These are phyloP conservation scores for Cephus pulcher DNA, from an alignment of 2,888 invertebrate genomes.

Conservation along the genomic window DNA sequence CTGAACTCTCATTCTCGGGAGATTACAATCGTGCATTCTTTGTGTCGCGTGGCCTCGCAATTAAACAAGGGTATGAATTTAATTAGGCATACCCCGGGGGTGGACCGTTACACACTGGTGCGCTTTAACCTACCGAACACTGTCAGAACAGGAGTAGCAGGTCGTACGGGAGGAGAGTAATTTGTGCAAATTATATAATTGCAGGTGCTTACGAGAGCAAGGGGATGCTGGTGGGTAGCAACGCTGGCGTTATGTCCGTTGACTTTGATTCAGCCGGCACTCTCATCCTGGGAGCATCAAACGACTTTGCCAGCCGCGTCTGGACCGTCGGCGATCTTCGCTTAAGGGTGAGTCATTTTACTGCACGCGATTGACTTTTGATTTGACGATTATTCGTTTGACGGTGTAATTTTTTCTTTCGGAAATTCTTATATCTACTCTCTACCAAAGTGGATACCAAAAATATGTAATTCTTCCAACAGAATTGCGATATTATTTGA, in stretches of 20 bases:
- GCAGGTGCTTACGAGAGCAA: slow-evolving; percentile 78
- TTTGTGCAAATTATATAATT: slow-evolving; percentile 32
- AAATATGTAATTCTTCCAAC: background rate
- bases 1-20: slow-evolving; percentile 2
- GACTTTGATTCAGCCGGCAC: slow-evolving; percentile 94
- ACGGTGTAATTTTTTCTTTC: background rate
- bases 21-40: slow-evolving; percentile 6
- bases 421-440: background rate
- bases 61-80: slow-evolving; percentile 44
- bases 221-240: slow-evolving; percentile 90
- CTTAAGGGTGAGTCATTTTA: slow-evolving; percentile 79
- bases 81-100: slow-evolving; percentile 42
- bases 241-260: slow-evolving; percentile 95
- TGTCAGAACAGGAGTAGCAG: background rate
- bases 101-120: background rate
- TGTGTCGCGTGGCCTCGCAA: slow-evolving; percentile 29
- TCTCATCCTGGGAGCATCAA: slow-evolving; percentile 90
- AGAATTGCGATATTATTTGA: background rate
- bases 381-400: slow-evolving; percentile 19
- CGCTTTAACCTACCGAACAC: background rate
- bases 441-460: background rate
- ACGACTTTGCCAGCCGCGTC: slow-evolving; percentile 95
- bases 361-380: slow-evolving; percentile 1
- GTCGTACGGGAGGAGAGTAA: background rate
- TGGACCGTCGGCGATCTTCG: slow-evolving; percentile 95